These are phyloP conservation scores for Eilema griseolum DNA, from an alignment of 2,888 invertebrate genomes.

Conservation along the genomic window DNA sequence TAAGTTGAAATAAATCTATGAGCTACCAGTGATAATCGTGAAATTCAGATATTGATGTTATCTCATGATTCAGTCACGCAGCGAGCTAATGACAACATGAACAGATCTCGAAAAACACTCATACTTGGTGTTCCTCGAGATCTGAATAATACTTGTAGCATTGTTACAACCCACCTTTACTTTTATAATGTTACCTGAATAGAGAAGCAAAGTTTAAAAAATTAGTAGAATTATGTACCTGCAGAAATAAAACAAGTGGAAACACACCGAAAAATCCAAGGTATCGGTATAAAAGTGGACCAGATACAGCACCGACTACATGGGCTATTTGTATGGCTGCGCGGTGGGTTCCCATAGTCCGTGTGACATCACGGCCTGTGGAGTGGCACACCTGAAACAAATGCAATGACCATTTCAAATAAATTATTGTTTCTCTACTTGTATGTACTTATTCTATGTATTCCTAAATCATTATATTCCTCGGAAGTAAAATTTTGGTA, in stretches of 20 bases:
- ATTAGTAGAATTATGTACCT: conserved; percentile 70
- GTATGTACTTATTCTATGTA: not conserved
- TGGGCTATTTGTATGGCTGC: conserved; percentile 82
- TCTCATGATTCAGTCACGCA: not conserved
- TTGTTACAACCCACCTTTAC: not conserved
- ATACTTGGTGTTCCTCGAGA: not conserved
- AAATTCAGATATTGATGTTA: not conserved
- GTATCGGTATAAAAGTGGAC: conserved; percentile 90
- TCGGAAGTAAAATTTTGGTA: not conserved
- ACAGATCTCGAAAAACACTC: not conserved
- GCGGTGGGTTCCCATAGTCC: conserved; percentile 88
- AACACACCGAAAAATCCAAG: conserved; percentile 92
- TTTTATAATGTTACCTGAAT: not conserved
- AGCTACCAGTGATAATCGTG: too few species aligned
- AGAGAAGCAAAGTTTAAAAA: not conserved
- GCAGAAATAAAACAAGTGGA: conserved; percentile 85
- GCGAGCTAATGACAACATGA: too few species aligned
- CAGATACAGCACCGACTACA: conserved; percentile 89
- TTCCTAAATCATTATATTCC: too few species aligned
- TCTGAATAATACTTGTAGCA: not conserved
- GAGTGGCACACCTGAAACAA: conserved; percentile 78
- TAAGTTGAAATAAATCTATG: too few species aligned
- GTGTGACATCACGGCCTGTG: conserved; percentile 79
- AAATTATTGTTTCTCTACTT: not conserved
- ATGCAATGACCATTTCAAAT: not conserved